Percentiles rank a stretch among this genome's conserved stretches.
Evolutionary conservation across 2,888 invertebrate species (phyloP).

Genomic region (Agonopterix subpropinquella): DNA sequence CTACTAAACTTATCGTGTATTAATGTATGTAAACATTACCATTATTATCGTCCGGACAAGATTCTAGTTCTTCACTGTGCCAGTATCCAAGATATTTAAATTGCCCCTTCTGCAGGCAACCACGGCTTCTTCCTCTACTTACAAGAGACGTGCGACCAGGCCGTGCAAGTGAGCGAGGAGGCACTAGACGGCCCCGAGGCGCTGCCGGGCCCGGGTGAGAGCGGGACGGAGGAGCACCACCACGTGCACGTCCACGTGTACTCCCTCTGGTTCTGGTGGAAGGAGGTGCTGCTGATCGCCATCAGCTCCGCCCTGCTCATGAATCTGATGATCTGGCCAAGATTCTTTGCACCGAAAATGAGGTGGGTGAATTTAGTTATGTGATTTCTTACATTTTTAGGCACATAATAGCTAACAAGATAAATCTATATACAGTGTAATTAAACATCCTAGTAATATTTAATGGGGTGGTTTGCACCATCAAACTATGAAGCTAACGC

Average conservation of each 20-base stretch:
- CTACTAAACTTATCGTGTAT: too few species aligned
- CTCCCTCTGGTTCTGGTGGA: constrained; percentile 88
- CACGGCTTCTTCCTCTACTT: constrained; percentile 85
- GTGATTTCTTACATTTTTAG: too few species aligned
- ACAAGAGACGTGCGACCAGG: constrained; percentile 66
- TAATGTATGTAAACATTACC: too few species aligned
- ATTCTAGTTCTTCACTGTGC: too few species aligned
- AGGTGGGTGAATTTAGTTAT: neutral
- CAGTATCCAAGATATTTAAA: too few species aligned
- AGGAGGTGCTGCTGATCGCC: constrained; percentile 86
- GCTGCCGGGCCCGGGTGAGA: constrained; percentile 22
- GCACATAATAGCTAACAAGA: too few species aligned
- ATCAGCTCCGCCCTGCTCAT: constrained; percentile 82
- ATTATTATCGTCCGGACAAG: too few species aligned
- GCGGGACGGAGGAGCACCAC: constrained; percentile 72
- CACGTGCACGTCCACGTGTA: constrained; percentile 82
- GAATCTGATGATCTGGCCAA: constrained; percentile 79
- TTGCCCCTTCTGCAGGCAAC: constrained; percentile 66
- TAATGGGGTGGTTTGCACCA: too few species aligned
- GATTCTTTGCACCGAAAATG: constrained; percentile 51
- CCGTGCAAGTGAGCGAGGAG: constrained; percentile 47
- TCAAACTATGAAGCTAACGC: too few species aligned
- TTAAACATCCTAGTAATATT: too few species aligned
- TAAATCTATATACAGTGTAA: too few species aligned
- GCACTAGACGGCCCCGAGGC: neutral